Evolutionary conservation across 1,140 invertebrate species (phyloP), one percentile per base, ranked within the genome.

Genomic region (Drosophila bifasciata): DNA sequence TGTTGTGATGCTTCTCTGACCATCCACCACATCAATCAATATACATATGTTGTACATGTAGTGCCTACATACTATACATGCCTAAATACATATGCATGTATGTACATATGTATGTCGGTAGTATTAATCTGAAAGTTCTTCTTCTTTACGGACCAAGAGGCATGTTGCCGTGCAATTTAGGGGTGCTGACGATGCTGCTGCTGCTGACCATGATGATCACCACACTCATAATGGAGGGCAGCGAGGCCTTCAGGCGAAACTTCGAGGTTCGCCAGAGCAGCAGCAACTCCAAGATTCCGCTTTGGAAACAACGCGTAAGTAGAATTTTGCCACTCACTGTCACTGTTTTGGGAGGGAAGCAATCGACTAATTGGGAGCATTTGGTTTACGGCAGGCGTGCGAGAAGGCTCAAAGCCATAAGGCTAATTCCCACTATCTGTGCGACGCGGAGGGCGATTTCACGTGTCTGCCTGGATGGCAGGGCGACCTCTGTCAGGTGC

Each of bases 401-500:
- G 96, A 96, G 92, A 93, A 96, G 73, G 95, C 96, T 13, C 95
- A 97, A 0, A 94, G 96, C 7, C 95, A 98, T 90, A 97, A 97
- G 90, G 95, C 95, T 71, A 96, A 97, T 90, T 98, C 97, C 50
- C 98, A 99, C 92, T 99, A 98, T 92, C 94, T 95, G 8, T 99
- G 98, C 91, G 95, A 97, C 83, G 96, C 97, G 62, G 95, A 96
- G 79, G 98, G 98, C 1, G 97, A 98, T 91, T 96, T 97, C 46
- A 96, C 97, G 90, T 99, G 98, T 90, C 92, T 97, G 39, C 94
- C 95, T 85, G 93, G 96, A 43, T 99, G 98, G 98, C 96, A 95
- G 51, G 98, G 98, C 4, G 95, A 97, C 89, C 94, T 99, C 25
- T 99, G 98, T 92, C 96, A 97, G 91, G 96, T 96, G 69, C 97